A percentile compares a stretch with the other conserved stretches of the same genome.
Evolutionary conservation across 35 echinoderm and acorn worm genomes (phyloP).

Genomic region (Apostichopus parvimensis): DNA sequence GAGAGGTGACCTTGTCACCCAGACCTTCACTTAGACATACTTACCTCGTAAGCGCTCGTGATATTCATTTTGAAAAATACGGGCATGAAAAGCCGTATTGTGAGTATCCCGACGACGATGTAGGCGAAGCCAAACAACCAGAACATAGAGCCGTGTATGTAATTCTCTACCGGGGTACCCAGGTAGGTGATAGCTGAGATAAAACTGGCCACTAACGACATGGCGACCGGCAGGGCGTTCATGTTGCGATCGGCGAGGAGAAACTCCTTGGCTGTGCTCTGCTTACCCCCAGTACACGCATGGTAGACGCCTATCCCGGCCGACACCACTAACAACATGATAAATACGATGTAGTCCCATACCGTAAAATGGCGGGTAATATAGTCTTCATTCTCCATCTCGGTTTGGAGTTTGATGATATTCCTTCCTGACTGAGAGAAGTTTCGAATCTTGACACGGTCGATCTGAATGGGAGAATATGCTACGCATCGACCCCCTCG

Average conservation of each 20-base stretch:
- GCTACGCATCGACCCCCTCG: too few relatives aligned
- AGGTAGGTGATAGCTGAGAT: constrained; percentile 72
- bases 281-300: constrained; percentile 69
- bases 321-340: constrained; percentile 33
- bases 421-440: too few relatives aligned
- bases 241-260: constrained; percentile 67
- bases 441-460: too few relatives aligned
- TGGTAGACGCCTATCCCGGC: constrained; percentile 63
- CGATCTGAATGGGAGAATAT: too few relatives aligned
- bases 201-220: constrained; percentile 74
- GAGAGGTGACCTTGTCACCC: too few relatives aligned
- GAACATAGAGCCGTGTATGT: constrained; percentile 59
- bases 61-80: constrained; percentile 52
- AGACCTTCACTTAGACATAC: neutral
- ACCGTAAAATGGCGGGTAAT: constrained; percentile 38
- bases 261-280: constrained; percentile 69
- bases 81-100: constrained; percentile 45
- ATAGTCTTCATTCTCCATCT: too few relatives aligned
- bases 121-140: constrained; percentile 55
- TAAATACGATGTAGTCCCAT: constrained; percentile 66
- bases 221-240: constrained; percentile 68
- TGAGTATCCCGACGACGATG: constrained; percentile 30
- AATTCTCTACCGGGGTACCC: constrained; percentile 69
- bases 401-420: too few relatives aligned
- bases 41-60: constrained; percentile 85